phyloP scores from a whole-genome alignment of 2,888 invertebrate genomes.

The Amphipyra tragopoginis region DNA sequence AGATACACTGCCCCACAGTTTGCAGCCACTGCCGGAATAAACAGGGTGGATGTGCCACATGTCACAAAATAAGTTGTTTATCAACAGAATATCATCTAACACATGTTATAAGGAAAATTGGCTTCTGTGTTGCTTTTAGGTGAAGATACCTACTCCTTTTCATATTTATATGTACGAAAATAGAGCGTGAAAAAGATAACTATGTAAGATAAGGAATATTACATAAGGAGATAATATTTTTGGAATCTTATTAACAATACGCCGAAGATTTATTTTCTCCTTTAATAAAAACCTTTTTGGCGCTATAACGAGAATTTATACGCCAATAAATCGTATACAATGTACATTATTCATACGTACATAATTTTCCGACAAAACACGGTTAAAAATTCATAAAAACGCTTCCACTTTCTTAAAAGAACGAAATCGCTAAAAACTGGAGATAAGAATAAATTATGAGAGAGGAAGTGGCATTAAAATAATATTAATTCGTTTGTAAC shows the following conservation, averaged over 20 bases:
- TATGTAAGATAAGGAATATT: constrained; percentile 38
- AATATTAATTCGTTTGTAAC: constrained; percentile 74
- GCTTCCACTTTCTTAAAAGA: constrained; percentile 55
- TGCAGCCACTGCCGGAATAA: no score
- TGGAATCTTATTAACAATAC: constrained; percentile 55
- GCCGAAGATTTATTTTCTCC: constrained; percentile 48
- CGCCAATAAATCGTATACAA: constrained; percentile 52
- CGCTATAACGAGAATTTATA: constrained; percentile 57
- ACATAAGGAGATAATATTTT: constrained; percentile 49
- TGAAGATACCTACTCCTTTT: constrained; percentile 9
- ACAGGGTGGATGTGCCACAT: no score
- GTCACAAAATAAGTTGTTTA: constrained; percentile 11
- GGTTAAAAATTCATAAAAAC: constrained; percentile 59
- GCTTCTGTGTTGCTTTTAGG: constrained; percentile 11
- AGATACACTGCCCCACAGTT: no score
- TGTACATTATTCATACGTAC: constrained; percentile 54
- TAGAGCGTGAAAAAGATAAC: constrained; percentile 24
- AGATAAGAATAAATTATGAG: constrained; percentile 84
- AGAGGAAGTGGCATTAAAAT: constrained; percentile 77
- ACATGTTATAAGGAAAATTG: constrained; percentile 26
- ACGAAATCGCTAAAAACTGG: constrained; percentile 62
- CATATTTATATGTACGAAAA: constrained; percentile 16
- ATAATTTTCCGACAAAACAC: constrained; percentile 52
- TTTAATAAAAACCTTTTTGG: constrained; percentile 53
- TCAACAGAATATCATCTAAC: constrained; percentile 31